Percentiles rank a stretch among this genome's conserved stretches.
phyloP scores from a whole-genome alignment of 2,888 invertebrate genomes.

The Drosophila nigritarsus region DNA sequence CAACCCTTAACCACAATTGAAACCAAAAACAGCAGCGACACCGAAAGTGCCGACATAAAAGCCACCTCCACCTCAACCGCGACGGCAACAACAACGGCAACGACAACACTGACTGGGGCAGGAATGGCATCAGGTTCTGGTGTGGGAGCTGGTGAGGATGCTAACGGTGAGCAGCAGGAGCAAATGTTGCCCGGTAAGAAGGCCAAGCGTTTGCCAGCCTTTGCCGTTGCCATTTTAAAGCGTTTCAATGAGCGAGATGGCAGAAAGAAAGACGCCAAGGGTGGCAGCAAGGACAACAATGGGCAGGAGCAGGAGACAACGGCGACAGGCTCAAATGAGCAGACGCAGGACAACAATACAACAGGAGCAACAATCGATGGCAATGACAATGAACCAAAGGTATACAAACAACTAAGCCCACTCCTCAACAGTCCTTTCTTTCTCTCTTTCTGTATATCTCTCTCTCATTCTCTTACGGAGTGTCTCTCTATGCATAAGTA shows the following conservation, averaged over 20 bases:
- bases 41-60: slow-evolving; percentile 88
- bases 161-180: slow-evolving; percentile 42
- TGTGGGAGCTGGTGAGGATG: slow-evolving; percentile 37
- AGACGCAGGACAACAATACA: slow-evolving; percentile 52
- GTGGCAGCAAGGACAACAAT: slow-evolving; percentile 44
- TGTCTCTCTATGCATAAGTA: slow-evolving; percentile 16
- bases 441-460: slow-evolving; percentile 6
- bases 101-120: slow-evolving; percentile 85
- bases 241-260: slow-evolving; percentile 81
- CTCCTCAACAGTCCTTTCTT: slow-evolving; percentile 7
- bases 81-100: slow-evolving; percentile 74
- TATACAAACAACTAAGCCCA: slow-evolving; percentile 63
- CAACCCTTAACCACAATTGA: slow-evolving; percentile 59
- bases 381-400: slow-evolving; percentile 84
- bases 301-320: slow-evolving; percentile 46
- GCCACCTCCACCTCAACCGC: slow-evolving; percentile 82
- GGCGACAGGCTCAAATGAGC: slow-evolving; percentile 64
- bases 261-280: slow-evolving; percentile 65
- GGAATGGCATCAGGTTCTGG: slow-evolving; percentile 10
- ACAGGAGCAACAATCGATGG: slow-evolving; percentile 72
- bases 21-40: slow-evolving; percentile 87
- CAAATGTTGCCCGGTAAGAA: slow-evolving; percentile 63
- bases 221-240: slow-evolving; percentile 82
- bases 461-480: slow-evolving; percentile 7
- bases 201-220: slow-evolving; percentile 81